These are phyloP conservation scores for Nebria ingens DNA, from an alignment of 1,140 invertebrate genomes.

Conservation along the genomic window DNA sequence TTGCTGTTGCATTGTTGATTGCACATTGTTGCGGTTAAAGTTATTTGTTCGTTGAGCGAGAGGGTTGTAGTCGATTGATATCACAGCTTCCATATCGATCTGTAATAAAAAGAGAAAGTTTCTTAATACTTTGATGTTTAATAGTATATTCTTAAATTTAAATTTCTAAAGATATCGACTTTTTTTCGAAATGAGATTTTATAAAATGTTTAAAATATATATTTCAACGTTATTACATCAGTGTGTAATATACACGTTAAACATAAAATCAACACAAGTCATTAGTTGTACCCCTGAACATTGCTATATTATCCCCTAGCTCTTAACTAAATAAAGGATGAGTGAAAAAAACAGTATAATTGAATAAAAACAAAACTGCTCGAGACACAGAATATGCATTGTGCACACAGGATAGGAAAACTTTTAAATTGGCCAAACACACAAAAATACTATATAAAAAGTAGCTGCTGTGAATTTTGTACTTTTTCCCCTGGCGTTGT, in stretches of 20 bases:
- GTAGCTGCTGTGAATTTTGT: background rate
- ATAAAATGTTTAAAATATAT: no score
- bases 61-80: conserved; percentile 26
- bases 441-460: background rate
- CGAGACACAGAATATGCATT: background rate
- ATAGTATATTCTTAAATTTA: no score
- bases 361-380: background rate
- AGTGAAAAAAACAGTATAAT: no score
- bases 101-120: conserved; percentile 22
- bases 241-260: no score
- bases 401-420: background rate
- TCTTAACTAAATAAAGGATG: no score
- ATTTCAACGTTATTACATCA: no score
- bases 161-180: no score
- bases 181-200: no score
- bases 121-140: no score
- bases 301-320: no score
- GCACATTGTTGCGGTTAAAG: background rate
- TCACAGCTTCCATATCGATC: conserved; percentile 30
- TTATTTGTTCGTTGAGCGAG: conserved; percentile 17
- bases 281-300: no score
- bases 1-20: background rate
- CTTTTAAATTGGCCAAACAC: background rate
- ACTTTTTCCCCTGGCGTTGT: background rate
- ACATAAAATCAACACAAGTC: no score